Base-by-base conservation (phyloP, 2,797 vertebrate species). In the Saxicola maurus region DNA sequence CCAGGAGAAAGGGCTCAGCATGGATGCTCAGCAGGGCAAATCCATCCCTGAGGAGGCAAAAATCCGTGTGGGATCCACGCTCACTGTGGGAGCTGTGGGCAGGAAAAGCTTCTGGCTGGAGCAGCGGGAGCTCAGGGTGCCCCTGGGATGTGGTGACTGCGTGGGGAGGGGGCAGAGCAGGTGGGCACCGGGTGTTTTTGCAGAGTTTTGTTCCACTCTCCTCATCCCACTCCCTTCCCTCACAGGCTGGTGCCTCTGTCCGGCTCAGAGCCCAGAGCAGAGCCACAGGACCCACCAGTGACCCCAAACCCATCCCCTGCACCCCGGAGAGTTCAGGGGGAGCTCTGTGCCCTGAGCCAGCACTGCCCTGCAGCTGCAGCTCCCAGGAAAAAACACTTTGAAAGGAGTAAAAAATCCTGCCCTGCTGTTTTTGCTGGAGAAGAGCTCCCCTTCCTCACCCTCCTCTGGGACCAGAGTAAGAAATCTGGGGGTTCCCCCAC, bases 241-340 rank as follows among this genome's bases (percentile, higher is more conserved):
- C n/a, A 2, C 10, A 1, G 37, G 33, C 55, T 51, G 51, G 9
- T 5, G 6, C 42, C 60, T 37, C 31, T 0, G 0, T 9, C 42
- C 13, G 0, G 48, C 81, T 48, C 28, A 2, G 66, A 3, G 2
- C 48, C 28, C 2, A 1, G 17, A 11, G 8, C 49, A 31, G 35
- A 37, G 35, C 2, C 42, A 8, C 14, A 5, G 9, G 18, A 7
- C 23, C 31, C 62, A 24, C 3, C 59, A 69, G 59, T 13, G 51
- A 25, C 31, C 55, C 56, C 25, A 3, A 46, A 18, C 7, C 7
- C 7, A 1, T 3, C 43, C 57, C 60, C 43, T 0, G 0, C 0
- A 0, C 14, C 7, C 10, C 19, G 43, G 19, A 25, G 2, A 1
- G 28, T 10, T 28, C 76, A 20, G 11, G 43, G 42, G 17, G n/a